phyloP scores from a whole-genome alignment of 2,113 vertebrate species.

The Chinchilla lanigera region DNA sequence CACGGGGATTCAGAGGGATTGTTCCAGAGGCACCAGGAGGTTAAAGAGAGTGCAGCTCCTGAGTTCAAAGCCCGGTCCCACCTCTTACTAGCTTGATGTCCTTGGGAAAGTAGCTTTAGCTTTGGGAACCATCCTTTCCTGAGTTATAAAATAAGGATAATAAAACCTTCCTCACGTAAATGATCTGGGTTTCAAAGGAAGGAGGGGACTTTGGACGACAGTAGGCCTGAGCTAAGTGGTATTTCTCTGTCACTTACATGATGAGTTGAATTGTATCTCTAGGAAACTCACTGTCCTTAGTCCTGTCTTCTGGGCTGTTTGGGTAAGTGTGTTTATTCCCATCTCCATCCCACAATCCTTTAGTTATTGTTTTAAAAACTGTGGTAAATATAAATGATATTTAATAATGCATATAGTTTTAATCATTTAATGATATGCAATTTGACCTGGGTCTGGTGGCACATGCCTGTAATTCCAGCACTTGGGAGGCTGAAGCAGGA shows the following conservation, averaged over 20 bases:
- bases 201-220: neutral
- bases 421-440: neutral
- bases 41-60: neutral
- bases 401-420: neutral
- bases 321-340: neutral
- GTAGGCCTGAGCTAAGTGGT: neutral
- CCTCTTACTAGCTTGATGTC: neutral
- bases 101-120: neutral
- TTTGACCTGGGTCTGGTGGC: neutral
- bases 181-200: neutral
- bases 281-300: neutral
- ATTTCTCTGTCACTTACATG: neutral
- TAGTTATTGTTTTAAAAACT: neutral
- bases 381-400: neutral
- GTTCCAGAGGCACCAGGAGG: neutral
- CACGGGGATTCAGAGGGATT: neutral
- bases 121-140: neutral
- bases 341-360: neutral
- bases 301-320: neutral
- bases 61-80: neutral
- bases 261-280: neutral
- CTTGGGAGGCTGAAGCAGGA: neutral
- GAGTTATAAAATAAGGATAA: neutral
- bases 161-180: neutral
- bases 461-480: neutral